Evolutionary conservation across 1,140 invertebrate genomes (phyloP), one percentile per base, ranked within the genome.

Genomic region (Bradysia coprophila): DNA sequence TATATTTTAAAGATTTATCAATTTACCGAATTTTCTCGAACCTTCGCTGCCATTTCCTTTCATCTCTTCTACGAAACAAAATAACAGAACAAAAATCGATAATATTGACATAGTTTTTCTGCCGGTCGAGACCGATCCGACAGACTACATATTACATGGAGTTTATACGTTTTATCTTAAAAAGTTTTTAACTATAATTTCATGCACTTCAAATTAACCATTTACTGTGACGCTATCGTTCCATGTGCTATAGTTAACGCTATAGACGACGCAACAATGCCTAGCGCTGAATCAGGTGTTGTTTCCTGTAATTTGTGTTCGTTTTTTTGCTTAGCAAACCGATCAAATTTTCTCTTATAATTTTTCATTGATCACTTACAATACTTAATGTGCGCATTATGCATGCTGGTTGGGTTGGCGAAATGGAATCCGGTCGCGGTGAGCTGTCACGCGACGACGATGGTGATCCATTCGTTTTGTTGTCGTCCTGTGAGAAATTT

Each of bases 321-420:
- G 13, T 8, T 8, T 8, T 28, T 28, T 13, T 28, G 13, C 13
- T 28, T 8, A 8, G 13, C 6, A 8, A 8, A 28, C 6, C 13
- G 13, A 28, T 8, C 13, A 28, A 8, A 28, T 13, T 28, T 13
- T 6, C 24, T 8, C 13, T 13, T 28, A 13, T 28, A 8, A 28
- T 6, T 8, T 13, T 8, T 8, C 6, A 8, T 6, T 28, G 13
- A 8, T 28, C 21, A 69, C 68, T 68, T 55, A 71, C 68, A 61
- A 70, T 69, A 54, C 63, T 68, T 41, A 71, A 53, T 18, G 68
- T 61, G 41, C 64, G 66, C 49, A 69, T 64, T 46, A 70, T 69
- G 45, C 68, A 69, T 22, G 65, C 56, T 22, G 31, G 20, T 20
- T 36, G 34, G 22, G 53, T 50, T 10, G 55, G 33, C 18, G 41